Base-by-base conservation (phyloP, 2,797 vertebrate genomes). In the Capromys pilorides region DNA sequence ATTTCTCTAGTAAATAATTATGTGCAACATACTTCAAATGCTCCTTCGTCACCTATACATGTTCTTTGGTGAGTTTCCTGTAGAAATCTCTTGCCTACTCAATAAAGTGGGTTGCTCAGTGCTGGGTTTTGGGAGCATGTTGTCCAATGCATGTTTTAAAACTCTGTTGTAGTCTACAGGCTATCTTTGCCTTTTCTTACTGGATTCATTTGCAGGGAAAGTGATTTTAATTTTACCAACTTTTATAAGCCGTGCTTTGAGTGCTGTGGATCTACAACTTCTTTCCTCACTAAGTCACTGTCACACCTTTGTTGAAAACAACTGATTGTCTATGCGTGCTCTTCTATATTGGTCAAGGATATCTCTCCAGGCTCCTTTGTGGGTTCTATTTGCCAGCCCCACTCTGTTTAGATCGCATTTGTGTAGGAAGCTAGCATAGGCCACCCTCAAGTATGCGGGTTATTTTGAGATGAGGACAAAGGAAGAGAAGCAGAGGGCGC, bases 171-270 rank as follows among this genome's bases (percentile, higher is more conserved):
- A 80, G 49, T 33, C 51, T 81, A 16, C n/a, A 31, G 57, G 21
- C 85, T 88, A 11, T 90, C 66, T 88, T 92, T 83, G 69, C 22
- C 77, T 94, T 85, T 93, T 51, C 88, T 82, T 88, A 88, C 64
- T 31, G 11, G 61, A 86, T 26, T 69, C 73, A 83, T 93, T 88
- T 85, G 49, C 22, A 82, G 66, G 87, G 57, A 41, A 85, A 33
- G 36, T 83, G 8, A 61, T 41, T 66, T 93, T 93, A 69, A 78
- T 86, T 93, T 73, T 66, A 73, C n/a, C 62, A 41, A 81, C 62
- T 91, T 86, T 62, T 90, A 71, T 33, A 39, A 22, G 61, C 33
- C 91, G 39, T 81, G 51, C 21, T 81, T 92, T 88, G 28, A 45
- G 28, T 78, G 31, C 26, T 51, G 19, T 39, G 14, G 85, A 82